These are phyloP conservation scores for Drosophila leonis DNA, from an alignment of 2,888 invertebrate genomes.

Conservation along the genomic window DNA sequence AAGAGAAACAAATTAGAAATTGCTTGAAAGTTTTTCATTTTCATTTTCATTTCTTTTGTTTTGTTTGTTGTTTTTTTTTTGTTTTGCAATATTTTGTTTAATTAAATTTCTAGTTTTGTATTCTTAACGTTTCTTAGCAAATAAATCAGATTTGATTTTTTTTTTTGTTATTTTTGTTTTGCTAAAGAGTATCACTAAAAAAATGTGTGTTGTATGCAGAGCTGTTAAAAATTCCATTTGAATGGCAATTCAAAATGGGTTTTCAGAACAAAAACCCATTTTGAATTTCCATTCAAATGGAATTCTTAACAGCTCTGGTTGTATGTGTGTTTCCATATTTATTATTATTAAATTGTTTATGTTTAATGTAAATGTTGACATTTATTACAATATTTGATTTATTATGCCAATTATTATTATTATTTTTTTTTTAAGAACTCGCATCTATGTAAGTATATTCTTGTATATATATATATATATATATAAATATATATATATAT, in stretches of 20 bases:
- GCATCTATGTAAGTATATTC: conserved; percentile 28
- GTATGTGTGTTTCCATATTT: too few species aligned
- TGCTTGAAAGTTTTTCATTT: conserved; percentile 10
- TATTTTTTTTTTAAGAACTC: conserved; percentile 12
- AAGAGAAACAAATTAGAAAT: conserved; percentile 37
- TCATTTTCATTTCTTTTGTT: conserved; percentile 9
- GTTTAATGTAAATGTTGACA: conserved; percentile 53
- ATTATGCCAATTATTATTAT: conserved; percentile 40
- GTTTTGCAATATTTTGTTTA: conserved; percentile 1
- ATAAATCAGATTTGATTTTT: conserved; percentile 61
- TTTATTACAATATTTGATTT: conserved; percentile 50
- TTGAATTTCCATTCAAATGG: too few species aligned
- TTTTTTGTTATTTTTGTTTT: conserved; percentile 19
- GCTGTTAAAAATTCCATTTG: too few species aligned
- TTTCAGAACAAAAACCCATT: too few species aligned
- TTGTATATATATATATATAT: conserved; percentile 29
- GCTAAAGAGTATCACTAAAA: conserved; percentile 78
- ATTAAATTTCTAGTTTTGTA: conserved; percentile 30
- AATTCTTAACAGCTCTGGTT: too few species aligned
- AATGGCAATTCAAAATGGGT: too few species aligned
- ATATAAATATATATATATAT: conserved; percentile 32
- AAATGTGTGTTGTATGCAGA: too few species aligned
- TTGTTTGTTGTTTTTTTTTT: background rate
- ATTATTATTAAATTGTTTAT: conserved; percentile 36
- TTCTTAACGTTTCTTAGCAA: conserved; percentile 56